Evolutionary conservation across 2,888 invertebrate species (phyloP), one percentile per base, ranked within the genome.

Genomic region (Unio pictorum): DNA sequence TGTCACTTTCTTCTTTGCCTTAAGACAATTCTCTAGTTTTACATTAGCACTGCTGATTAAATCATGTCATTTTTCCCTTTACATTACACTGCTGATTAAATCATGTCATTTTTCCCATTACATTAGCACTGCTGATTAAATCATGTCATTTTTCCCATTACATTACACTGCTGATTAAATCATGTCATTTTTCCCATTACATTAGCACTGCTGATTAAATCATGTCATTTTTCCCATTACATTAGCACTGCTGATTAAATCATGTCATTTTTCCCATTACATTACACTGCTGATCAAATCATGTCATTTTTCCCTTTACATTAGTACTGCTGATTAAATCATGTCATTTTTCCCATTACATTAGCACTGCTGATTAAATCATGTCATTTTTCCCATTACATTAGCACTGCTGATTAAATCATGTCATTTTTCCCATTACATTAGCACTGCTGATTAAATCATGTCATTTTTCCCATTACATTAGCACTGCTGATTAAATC

Each of bases 61-160:
- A 56, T n/a, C 23, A 28, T 55, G 62, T n/a, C 57, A 30, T 66
- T 55, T 65, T 57, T 60, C 66, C 45, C 23, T 77, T 81, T 11
- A 17, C 20, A 15, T 11, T 11, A 23, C n/a, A 20, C 20, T 55
- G 30, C 28, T 17, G 26, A 23, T 57, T 56, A 18, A 58, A 56
- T n/a, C 23, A 28, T 55, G 62, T n/a, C 57, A 30, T 66, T 55
- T 65, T 57, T 28, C 28, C 28, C 28, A 3, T 28, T 11, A 17
- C 11, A 15, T 11, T 11, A 23, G n/a, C 11, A 20, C 20, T 55
- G 30, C 28, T 17, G 26, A 23, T 57, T 56, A 18, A 58, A 56
- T n/a, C 23, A 28, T 55, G 62, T n/a, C 57, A 23, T 66, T 55
- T 65, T 57, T 60, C 66, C 45, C 28, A 3, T 28, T 11, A 17